Conservation (phyloP, 2,113 vertebrate species). For the Elgaria multicarinata region DNA sequence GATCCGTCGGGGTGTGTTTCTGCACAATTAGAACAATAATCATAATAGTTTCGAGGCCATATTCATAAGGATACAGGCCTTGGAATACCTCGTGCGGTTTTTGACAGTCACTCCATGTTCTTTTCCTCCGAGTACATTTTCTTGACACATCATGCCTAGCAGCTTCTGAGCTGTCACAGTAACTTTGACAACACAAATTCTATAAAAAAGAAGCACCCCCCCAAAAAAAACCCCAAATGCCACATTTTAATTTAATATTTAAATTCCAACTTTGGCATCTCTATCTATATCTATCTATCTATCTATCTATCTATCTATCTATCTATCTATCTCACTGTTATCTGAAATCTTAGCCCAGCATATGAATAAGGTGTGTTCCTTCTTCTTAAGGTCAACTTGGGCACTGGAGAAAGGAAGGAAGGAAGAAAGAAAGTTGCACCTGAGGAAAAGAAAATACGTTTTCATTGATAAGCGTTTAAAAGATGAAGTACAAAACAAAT, state of each 20-base stretch:
- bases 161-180: slow-evolving; percentile 73
- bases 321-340: not conserved
- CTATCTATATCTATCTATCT: not conserved
- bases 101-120: slow-evolving; percentile 65
- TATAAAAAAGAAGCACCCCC: slow-evolving; percentile 22
- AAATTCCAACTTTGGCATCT: slow-evolving; percentile 41
- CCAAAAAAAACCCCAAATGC: too few relatives aligned
- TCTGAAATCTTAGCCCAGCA: not conserved
- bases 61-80: slow-evolving; percentile 41
- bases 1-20: slow-evolving; percentile 71
- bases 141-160: slow-evolving; percentile 73
- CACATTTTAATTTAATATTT: slow-evolving; percentile 63
- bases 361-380: not conserved
- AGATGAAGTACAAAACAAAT: not conserved
- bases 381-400: not conserved
- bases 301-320: not conserved
- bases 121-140: slow-evolving; percentile 68
- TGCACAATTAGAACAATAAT: slow-evolving; percentile 75
- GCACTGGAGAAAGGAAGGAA: not conserved
- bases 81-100: slow-evolving; percentile 62
- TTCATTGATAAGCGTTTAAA: not conserved
- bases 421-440: not conserved
- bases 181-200: slow-evolving; percentile 58
- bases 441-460: not conserved
- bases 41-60: slow-evolving; percentile 53